Conservation (phyloP, 2,888 invertebrate species). For the Acanthococcus lagerstroemiae region DNA sequence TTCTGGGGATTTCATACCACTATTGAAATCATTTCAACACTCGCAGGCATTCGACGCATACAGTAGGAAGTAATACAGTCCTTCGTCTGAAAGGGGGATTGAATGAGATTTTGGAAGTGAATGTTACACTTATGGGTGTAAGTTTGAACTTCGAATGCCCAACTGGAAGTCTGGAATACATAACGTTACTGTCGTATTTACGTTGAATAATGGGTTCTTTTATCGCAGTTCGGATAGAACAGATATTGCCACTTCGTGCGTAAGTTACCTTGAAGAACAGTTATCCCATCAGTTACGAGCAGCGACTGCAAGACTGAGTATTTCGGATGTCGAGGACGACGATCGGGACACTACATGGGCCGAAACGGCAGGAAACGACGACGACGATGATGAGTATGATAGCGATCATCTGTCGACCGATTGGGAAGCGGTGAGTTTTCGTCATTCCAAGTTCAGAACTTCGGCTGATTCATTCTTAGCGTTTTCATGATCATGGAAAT, state of each 20-base stretch:
- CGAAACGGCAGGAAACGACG: not conserved
- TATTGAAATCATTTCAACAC: too few relatives aligned
- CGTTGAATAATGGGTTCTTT: not conserved
- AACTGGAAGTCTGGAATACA: too few relatives aligned
- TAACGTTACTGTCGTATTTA: too few relatives aligned
- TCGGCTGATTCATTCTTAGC: not conserved
- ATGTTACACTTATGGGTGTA: too few relatives aligned
- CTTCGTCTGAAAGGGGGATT: too few relatives aligned
- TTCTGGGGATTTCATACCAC: too few relatives aligned
- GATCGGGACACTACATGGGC: not conserved
- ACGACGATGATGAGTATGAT: constrained; percentile 11
- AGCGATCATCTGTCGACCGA: constrained; percentile 43
- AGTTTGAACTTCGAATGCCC: too few relatives aligned
- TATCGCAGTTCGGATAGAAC: not conserved
- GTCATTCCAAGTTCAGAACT: too few relatives aligned
- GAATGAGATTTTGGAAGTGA: too few relatives aligned
- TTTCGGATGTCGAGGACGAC: constrained; percentile 4
- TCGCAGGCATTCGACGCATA: too few relatives aligned
- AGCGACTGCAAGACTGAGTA: constrained; percentile 7
- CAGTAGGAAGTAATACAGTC: too few relatives aligned
- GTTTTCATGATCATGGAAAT: not conserved
- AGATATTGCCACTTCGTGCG: constrained; percentile 5
- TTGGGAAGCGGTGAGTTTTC: constrained; percentile 62
- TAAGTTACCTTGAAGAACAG: constrained; percentile 17
- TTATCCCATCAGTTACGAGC: constrained; percentile 7